A percentile compares a stretch with the other conserved stretches of the same genome.
These are phyloP conservation scores for Polyergus mexicanus DNA, from an alignment of 1,140 invertebrate genomes.

Conservation along the genomic window DNA sequence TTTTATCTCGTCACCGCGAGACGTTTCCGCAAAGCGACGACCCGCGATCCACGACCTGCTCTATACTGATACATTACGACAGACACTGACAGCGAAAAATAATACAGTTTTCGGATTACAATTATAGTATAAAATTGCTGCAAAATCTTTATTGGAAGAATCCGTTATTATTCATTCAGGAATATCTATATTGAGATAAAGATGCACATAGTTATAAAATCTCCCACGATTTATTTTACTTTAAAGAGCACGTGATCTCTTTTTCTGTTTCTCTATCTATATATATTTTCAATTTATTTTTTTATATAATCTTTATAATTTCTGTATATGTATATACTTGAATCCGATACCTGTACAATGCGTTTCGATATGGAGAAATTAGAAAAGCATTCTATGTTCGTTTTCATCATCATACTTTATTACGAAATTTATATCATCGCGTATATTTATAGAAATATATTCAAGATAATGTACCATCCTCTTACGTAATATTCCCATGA, in stretches of 20 bases:
- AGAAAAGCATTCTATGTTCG: no score
- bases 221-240: not conserved
- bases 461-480: not conserved
- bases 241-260: not conserved
- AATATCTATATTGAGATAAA: not conserved
- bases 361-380: no score
- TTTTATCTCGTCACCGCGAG: not conserved
- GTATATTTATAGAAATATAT: not conserved
- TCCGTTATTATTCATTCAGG: not conserved
- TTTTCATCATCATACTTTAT: no score
- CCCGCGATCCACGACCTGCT: not conserved
- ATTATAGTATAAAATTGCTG: not conserved
- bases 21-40: slow-evolving; percentile 15
- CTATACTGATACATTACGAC: not conserved
- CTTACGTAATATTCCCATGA: not conserved
- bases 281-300: not conserved
- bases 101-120: not conserved
- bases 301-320: no score
- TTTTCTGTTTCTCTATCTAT: not conserved
- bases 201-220: not conserved
- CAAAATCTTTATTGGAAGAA: not conserved
- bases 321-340: not conserved
- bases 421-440: no score
- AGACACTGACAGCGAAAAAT: slow-evolving; percentile 4
- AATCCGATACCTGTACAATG: no score